A percentile compares a stretch with the other conserved stretches of the same genome.
Conservation (phyloP, 2,888 invertebrate genomes). For the Drosophila glabriapex region DNA sequence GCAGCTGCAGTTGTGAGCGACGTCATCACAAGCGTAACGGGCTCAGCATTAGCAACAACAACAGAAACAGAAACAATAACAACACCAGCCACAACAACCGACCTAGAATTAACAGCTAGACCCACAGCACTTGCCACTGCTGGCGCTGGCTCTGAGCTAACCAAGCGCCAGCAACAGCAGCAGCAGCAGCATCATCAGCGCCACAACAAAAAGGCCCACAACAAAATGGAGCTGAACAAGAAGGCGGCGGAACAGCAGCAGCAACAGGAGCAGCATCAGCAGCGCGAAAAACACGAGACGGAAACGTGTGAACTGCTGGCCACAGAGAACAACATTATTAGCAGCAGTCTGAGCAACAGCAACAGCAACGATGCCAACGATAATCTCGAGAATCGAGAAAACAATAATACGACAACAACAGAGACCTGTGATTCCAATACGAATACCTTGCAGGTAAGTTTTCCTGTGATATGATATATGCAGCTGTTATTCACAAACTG, state of each 20-base stretch:
- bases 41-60: neutral
- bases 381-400: conserved; percentile 61
- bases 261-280: conserved; percentile 47
- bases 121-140: conserved; percentile 20
- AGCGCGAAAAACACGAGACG: conserved; percentile 62
- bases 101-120: conserved; percentile 27
- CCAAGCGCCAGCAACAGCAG: conserved; percentile 39
- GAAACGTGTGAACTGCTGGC: conserved; percentile 48
- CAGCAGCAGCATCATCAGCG: conserved; percentile 18
- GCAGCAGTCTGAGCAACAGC: conserved; percentile 18
- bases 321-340: conserved; percentile 18
- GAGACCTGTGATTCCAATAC: conserved; percentile 61
- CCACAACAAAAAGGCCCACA: conserved; percentile 39
- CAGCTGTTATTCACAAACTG: neutral
- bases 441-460: conserved; percentile 55
- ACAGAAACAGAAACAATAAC: neutral
- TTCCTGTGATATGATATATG: neutral
- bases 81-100: neutral
- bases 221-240: conserved; percentile 61
- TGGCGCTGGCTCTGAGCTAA: conserved; percentile 14
- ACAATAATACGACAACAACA: conserved; percentile 57
- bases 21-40: conserved; percentile 8
- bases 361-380: conserved; percentile 54
- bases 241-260: conserved; percentile 26
- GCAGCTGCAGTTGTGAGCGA: conserved; percentile 25